These are phyloP conservation scores for Acanthococcus lagerstroemiae DNA, from an alignment of 2,888 invertebrate species.

Conservation along the genomic window DNA sequence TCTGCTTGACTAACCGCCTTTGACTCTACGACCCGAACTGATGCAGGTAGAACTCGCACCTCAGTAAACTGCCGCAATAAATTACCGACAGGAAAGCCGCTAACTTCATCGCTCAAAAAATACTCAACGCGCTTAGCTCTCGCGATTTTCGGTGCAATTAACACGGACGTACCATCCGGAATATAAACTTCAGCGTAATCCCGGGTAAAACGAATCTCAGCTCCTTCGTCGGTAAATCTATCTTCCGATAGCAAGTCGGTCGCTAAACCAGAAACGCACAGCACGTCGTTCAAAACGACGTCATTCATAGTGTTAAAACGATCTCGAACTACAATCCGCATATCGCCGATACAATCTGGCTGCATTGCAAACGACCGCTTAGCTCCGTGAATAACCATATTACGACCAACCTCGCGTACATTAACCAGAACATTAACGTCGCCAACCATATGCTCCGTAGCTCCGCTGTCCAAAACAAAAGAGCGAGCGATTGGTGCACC, in stretches of 20 bases:
- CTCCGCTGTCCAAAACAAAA: background rate
- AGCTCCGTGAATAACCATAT: background rate
- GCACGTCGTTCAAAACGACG: background rate
- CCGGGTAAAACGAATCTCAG: background rate
- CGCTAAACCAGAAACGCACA: background rate
- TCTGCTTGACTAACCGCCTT: background rate
- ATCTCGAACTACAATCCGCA: background rate
- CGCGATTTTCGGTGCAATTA: background rate
- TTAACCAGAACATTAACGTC: background rate
- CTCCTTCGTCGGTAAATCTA: background rate
- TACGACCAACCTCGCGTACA: background rate
- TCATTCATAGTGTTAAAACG: background rate
- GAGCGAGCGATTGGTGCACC: too few species aligned
- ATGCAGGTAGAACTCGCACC: too few species aligned
- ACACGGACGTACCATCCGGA: background rate
- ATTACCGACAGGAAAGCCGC: too few species aligned
- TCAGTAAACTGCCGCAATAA: too few species aligned
- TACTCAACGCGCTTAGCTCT: background rate
- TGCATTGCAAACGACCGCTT: background rate
- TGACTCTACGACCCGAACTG: background rate
- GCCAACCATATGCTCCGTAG: background rate
- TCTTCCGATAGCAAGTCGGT: background rate
- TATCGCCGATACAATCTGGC: background rate
- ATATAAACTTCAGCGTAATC: background rate
- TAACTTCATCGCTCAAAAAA: background rate